Percentiles rank a stretch among this genome's conserved stretches.
These are phyloP conservation scores for Cyprinodon diabolis DNA, from an alignment of 2,797 vertebrate species.

Conservation along the genomic window DNA sequence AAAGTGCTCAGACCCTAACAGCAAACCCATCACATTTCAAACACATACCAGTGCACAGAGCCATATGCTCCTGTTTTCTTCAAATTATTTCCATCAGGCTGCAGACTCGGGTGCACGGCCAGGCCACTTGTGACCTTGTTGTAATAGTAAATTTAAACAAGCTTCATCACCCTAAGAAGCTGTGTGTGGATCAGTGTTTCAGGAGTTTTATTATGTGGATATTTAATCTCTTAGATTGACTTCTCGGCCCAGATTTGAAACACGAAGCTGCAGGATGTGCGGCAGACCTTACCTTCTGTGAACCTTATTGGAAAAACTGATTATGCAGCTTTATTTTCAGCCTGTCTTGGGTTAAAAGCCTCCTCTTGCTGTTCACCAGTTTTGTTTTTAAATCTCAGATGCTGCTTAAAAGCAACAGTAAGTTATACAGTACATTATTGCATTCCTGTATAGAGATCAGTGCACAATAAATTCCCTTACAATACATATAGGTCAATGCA, in stretches of 20 bases:
- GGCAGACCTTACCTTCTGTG: background rate
- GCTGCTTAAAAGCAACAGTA: background rate
- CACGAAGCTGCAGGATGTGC: background rate
- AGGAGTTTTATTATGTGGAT: background rate
- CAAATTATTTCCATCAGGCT: background rate
- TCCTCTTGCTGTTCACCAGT: background rate
- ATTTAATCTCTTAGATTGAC: background rate
- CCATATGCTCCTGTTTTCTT: background rate
- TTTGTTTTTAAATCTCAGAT: slow-evolving; percentile 12
- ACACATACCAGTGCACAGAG: background rate
- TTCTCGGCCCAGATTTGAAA: background rate
- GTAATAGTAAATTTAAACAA: background rate
- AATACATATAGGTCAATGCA: slow-evolving; percentile 44
- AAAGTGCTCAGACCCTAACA: background rate
- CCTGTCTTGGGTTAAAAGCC: background rate
- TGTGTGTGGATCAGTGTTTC: background rate
- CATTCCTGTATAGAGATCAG: slow-evolving; percentile 29
- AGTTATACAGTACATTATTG: background rate
- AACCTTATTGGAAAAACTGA: background rate
- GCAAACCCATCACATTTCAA: background rate
- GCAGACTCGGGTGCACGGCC: background rate
- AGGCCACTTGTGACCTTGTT: background rate
- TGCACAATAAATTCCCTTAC: slow-evolving; percentile 27
- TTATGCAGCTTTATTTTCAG: background rate
- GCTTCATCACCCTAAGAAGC: background rate